Evolutionary conservation across 2,888 invertebrate species (phyloP).

Genomic region (Abrostola triplasia): DNA sequence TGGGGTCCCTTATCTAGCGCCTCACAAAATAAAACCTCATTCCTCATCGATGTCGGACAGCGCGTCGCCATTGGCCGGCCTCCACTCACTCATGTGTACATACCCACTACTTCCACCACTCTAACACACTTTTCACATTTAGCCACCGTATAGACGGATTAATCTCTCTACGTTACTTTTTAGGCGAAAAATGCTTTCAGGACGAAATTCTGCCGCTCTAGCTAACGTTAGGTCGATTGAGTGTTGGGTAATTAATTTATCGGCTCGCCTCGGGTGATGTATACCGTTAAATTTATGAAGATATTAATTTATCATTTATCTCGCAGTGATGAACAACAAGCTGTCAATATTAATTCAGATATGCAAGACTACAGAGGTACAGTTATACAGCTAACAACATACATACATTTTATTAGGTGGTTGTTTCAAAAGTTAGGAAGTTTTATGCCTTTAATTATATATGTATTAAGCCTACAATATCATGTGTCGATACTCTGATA

Average conservation of each 20-base stretch:
- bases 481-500: too few species aligned
- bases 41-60: constrained; percentile 33
- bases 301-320: constrained; percentile 27
- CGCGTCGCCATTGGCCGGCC: constrained; percentile 34
- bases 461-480: too few species aligned
- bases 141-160: constrained; percentile 35
- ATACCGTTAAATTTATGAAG: constrained; percentile 32
- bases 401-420: neutral
- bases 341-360: neutral
- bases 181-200: constrained; percentile 40
- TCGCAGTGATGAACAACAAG: neutral
- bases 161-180: constrained; percentile 48
- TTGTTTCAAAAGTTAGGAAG: neutral
- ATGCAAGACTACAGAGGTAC: too few species aligned
- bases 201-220: constrained; percentile 30
- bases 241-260: constrained; percentile 43
- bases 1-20: too few species aligned
- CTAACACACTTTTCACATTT: constrained; percentile 57
- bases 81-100: constrained; percentile 15
- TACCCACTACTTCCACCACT: constrained; percentile 30
- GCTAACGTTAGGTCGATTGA: constrained; percentile 22
- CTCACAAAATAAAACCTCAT: constrained; percentile 34
- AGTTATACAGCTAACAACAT: neutral
- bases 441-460: too few species aligned
- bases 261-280: constrained; percentile 20